Base-by-base conservation (phyloP, 1,140 invertebrate genomes). In the Zaprionus taronus region DNA sequence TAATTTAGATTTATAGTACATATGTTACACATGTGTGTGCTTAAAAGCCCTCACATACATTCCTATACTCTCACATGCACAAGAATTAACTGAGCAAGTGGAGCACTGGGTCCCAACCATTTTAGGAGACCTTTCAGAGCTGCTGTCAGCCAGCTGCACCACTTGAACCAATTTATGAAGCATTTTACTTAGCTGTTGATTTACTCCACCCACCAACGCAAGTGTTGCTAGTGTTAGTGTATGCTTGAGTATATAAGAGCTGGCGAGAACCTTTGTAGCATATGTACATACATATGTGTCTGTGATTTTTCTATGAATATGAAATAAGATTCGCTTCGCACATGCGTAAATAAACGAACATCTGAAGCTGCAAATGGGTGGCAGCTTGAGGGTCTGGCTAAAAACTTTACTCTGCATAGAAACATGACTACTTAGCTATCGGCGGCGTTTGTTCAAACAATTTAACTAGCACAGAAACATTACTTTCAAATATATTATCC, bases 271-370 rank as follows among this genome's bases (percentile, higher is more conserved):
- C 69, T 83, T 77, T 63, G n/a, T 17, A 17, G 41, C 41, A 44
- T 44, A 44, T 44, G 41, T 17, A 38, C 14, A 6, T 44, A 75
- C 85, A 90, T 79, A 90, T 90, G 85, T 89, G 84, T 81, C 83
- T 90, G 79, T 85, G 69, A 89, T 84, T 89, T 89, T 89, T 89
- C 84, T 90, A 89, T 89, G 84, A 89, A 89, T 89, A 89, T 84
- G 79, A 89, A 89, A 89, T 89, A 83, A 84, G 81, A 69, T 72
- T 79, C 55, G 58, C 77, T 62, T 87, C 71, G 79, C 85, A 72
- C 81, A 81, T 89, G 84, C 84, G 84, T 89, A 90, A 89, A 89
- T 89, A 89, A 90, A 89, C 84, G 84, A 84, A 70, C 81, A 86
- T 66, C 51, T 36, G 62, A 57, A 72, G n/a, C 41, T 47, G 38